These are phyloP conservation scores for Solenopsis invicta DNA, from an alignment of 1,140 invertebrate species.

Conservation along the genomic window DNA sequence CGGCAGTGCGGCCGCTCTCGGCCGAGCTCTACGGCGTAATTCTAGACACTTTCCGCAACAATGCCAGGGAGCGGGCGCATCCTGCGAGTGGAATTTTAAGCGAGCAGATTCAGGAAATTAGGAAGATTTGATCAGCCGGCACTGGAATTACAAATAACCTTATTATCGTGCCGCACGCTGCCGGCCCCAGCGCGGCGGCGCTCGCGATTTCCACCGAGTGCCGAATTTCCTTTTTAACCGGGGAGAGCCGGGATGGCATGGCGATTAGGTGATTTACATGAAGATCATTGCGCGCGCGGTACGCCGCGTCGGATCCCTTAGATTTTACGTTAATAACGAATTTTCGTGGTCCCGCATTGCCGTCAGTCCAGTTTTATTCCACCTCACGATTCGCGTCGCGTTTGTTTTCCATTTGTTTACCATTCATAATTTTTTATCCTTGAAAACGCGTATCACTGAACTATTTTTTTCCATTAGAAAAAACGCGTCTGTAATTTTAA, in stretches of 20 bases:
- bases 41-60: slow-evolving; percentile 66
- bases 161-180: slow-evolving; percentile 72
- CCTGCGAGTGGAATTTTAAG: slow-evolving; percentile 77
- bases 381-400: background rate
- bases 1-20: background rate
- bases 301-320: background rate
- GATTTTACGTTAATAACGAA: background rate
- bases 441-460: background rate
- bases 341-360: background rate
- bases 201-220: slow-evolving; percentile 69
- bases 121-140: slow-evolving; percentile 80
- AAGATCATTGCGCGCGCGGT: background rate
- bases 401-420: slow-evolving; percentile 6
- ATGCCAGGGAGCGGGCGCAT: slow-evolving; percentile 38
- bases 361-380: background rate
- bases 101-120: slow-evolving; percentile 79
- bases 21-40: slow-evolving; percentile 14
- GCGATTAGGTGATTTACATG: slow-evolving; percentile 69
- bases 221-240: slow-evolving; percentile 73
- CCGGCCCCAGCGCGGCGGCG: slow-evolving; percentile 15
- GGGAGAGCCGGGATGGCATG: slow-evolving; percentile 5
- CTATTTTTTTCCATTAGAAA: background rate
- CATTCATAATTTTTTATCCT: background rate
- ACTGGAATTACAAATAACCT: slow-evolving; percentile 81
- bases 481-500: background rate